Evolutionary conservation across 2,888 invertebrate genomes (phyloP).

Genomic region (Thera britannica): DNA sequence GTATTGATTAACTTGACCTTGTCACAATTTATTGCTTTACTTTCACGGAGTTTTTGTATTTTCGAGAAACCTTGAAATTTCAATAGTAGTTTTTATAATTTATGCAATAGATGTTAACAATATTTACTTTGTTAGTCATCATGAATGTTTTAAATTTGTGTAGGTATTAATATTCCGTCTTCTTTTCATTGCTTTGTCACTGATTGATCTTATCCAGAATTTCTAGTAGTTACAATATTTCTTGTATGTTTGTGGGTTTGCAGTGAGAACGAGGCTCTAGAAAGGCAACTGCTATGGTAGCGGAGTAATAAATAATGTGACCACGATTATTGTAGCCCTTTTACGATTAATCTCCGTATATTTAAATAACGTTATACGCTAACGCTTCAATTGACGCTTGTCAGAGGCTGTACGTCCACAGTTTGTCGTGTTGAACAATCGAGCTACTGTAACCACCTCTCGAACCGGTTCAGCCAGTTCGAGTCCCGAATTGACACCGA

Average conservation of each 20-base stretch:
- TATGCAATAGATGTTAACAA: constrained; percentile 11
- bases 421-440: constrained; percentile 72
- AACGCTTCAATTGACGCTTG: constrained; percentile 7
- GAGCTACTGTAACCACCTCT: constrained; percentile 73
- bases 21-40: constrained; percentile 20
- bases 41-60: constrained; percentile 20
- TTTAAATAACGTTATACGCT: background rate
- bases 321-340: no score
- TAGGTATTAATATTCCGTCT: background rate
- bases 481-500: constrained; percentile 68
- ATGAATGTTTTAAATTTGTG: background rate
- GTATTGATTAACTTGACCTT: constrained; percentile 19
- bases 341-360: no score
- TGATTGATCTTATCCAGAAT: no score
- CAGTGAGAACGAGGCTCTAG: background rate
- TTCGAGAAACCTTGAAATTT: constrained; percentile 28
- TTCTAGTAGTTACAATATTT: no score
- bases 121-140: constrained; percentile 16
- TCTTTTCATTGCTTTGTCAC: no score
- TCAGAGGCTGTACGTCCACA: constrained; percentile 38
- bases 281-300: background rate
- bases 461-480: constrained; percentile 73
- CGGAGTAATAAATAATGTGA: no score
- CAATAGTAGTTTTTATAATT: constrained; percentile 7
- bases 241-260: no score